A percentile compares a stretch with the other conserved stretches of the same genome.
Conservation (phyloP, 1,140 invertebrate species). For the Lethrus apterus region DNA sequence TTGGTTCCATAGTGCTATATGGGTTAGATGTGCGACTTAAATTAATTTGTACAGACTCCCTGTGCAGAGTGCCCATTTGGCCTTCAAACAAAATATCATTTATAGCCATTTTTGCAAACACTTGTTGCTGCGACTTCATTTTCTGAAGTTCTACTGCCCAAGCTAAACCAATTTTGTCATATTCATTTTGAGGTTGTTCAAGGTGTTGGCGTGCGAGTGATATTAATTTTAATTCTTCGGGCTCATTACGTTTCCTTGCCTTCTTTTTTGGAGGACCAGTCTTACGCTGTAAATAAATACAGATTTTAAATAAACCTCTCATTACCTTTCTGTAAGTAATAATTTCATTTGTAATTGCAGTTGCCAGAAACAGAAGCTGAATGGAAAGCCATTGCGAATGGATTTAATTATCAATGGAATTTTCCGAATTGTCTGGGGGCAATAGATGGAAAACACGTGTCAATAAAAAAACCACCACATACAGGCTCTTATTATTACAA, state of each 20-base stretch:
- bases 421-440: conserved; percentile 21
- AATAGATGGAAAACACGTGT: conserved; percentile 41
- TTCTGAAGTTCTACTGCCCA: too few relatives aligned
- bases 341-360: conserved; percentile 17
- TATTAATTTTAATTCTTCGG: too few relatives aligned
- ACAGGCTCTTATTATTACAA: conserved; percentile 38
- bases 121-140: conserved; percentile 19
- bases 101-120: too few relatives aligned
- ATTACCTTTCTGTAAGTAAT: neutral
- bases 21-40: too few relatives aligned
- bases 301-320: too few relatives aligned
- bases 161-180: conserved; percentile 16
- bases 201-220: conserved; percentile 16
- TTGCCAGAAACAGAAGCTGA: conserved; percentile 12
- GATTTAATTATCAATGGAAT: conserved; percentile 17
- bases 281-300: too few relatives aligned
- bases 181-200: too few relatives aligned
- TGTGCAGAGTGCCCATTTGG: too few relatives aligned
- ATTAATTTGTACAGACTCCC: too few relatives aligned
- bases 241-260: conserved; percentile 3
- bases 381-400: conserved; percentile 18
- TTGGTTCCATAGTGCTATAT: too few relatives aligned
- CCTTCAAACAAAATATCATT: too few relatives aligned
- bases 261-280: conserved; percentile 3
- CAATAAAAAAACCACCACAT: conserved; percentile 30